Base-by-base conservation (phyloP, 2,888 invertebrate species). In the Terebella lapidaria region DNA sequence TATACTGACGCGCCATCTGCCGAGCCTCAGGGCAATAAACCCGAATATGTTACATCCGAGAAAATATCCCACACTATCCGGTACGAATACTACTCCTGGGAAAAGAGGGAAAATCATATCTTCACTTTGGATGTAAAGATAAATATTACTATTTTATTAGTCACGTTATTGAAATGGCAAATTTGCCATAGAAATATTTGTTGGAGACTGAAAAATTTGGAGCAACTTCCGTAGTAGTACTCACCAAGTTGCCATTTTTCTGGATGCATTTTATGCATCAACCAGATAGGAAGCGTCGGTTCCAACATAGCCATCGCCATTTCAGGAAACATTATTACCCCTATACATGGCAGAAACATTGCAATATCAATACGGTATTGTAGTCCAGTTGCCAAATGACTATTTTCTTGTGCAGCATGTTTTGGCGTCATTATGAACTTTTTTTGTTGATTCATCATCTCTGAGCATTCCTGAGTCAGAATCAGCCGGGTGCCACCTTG, bases 251-350 rank as follows among this genome's bases (percentile, higher is more conserved):
- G 76, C 81, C 81, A 81, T 52, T 77, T 75, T 28, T 74, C 81
- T 1, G 88, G 87, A 67, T 86, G 83, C 66, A 89, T 83, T 58
- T 84, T 85, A 18, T 84, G 84, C 75, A 89, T 85, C 46, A 91
- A 79, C 91, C 91, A 92, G 71, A 91, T 86, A 0, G 91, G 92
- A 20, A 92, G 82, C 63, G 90, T 90, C 0, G 91, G 89, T 74
- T 92, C 92, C 66, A 92, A 77, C 65, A 90, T 87, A 0, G 91
- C 89, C 87, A 92, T 89, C 0, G 90, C 87, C 18, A 89, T 87
- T 0, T 91, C 91, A 18, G 90, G 89, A 29, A 89, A 81, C 82
- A 88, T 88, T 65, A 92, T 88, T 1, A 88, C 87, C 18, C 76
- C 79, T 78, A 60, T 5, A 59, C 54, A 3, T 24, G 42, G 10